These are phyloP conservation scores for Euspilapteryx auroguttella DNA, from an alignment of 2,888 invertebrate genomes.

Conservation along the genomic window DNA sequence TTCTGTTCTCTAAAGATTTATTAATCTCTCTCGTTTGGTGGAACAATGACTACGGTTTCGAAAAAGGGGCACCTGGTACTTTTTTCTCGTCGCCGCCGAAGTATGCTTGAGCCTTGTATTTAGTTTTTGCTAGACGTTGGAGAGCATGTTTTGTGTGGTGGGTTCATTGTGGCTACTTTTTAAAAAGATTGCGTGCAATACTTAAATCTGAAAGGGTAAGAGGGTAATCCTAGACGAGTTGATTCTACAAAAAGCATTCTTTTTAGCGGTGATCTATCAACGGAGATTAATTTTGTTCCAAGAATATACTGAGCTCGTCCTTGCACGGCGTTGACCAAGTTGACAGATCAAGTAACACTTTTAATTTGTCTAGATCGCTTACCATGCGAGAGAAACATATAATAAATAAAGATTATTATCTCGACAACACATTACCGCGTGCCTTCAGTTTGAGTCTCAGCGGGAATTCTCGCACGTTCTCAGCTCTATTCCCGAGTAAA, in stretches of 20 bases:
- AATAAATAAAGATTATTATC: slow-evolving; percentile 54
- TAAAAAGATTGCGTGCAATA: slow-evolving; percentile 7
- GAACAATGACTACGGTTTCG: slow-evolving; percentile 54
- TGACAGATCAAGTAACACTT: slow-evolving; percentile 44
- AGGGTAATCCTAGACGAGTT: too few species aligned
- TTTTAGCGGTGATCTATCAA: too few species aligned
- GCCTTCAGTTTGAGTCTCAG: slow-evolving; percentile 21
- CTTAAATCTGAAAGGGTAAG: background rate
- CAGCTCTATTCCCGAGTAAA: too few species aligned
- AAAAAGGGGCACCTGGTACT: slow-evolving; percentile 48
- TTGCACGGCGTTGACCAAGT: too few species aligned
- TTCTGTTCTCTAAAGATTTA: slow-evolving; percentile 54
- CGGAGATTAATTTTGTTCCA: too few species aligned
- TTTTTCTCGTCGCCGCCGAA: slow-evolving; percentile 37
- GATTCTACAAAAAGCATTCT: too few species aligned
- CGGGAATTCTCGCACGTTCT: slow-evolving; percentile 53
- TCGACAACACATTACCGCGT: slow-evolving; percentile 21
- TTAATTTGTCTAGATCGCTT: slow-evolving; percentile 57
- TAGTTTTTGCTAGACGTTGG: slow-evolving; percentile 32
- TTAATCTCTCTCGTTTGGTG: slow-evolving; percentile 50
- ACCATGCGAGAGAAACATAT: slow-evolving; percentile 32
- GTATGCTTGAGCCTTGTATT: slow-evolving; percentile 32
- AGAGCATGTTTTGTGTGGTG: slow-evolving; percentile 25
- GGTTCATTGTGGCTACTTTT: slow-evolving; percentile 20
- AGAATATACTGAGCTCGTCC: too few species aligned